These are phyloP conservation scores for Philaethria dido DNA, from an alignment of 2,888 invertebrate genomes.

Conservation along the genomic window DNA sequence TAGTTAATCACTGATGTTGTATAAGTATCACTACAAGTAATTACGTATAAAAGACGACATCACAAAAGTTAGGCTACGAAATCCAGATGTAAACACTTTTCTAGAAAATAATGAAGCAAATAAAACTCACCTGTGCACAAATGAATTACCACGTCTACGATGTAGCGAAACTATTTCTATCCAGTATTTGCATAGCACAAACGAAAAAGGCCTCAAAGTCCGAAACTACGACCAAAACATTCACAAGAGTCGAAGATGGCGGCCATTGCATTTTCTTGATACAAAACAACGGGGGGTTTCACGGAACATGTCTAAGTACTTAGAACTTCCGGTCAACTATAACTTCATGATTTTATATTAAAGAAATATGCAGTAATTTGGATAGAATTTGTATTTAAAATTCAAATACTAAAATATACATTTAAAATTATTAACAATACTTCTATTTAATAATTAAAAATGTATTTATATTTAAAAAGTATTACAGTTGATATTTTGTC, in stretches of 20 bases:
- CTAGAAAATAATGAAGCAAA: constrained; percentile 63
- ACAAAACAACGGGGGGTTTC: constrained; percentile 86
- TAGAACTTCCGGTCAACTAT: constrained; percentile 67
- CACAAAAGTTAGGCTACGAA: constrained; percentile 84
- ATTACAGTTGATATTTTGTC: constrained; percentile 1
- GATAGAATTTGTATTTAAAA: background rate
- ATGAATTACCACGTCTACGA: constrained; percentile 66
- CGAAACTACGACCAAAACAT: constrained; percentile 88
- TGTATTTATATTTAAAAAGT: background rate
- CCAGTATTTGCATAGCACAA: constrained; percentile 78
- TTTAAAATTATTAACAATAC: background rate
- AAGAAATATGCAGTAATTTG: background rate
- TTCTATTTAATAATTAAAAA: background rate
- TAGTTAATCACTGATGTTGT: constrained; percentile 39
- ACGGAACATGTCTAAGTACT: constrained; percentile 74
- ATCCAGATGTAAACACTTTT: constrained; percentile 91
- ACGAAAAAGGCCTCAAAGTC: constrained; percentile 74
- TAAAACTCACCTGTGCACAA: constrained; percentile 69
- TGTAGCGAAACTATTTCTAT: constrained; percentile 72
- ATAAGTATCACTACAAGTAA: constrained; percentile 59
- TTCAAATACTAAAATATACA: background rate
- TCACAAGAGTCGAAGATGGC: constrained; percentile 93
- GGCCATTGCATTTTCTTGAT: constrained; percentile 92
- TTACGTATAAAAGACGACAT: constrained; percentile 78
- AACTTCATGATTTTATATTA: constrained; percentile 6